phyloP scores from a whole-genome alignment of 2,888 invertebrate genomes.

The Mesoligia furuncula region DNA sequence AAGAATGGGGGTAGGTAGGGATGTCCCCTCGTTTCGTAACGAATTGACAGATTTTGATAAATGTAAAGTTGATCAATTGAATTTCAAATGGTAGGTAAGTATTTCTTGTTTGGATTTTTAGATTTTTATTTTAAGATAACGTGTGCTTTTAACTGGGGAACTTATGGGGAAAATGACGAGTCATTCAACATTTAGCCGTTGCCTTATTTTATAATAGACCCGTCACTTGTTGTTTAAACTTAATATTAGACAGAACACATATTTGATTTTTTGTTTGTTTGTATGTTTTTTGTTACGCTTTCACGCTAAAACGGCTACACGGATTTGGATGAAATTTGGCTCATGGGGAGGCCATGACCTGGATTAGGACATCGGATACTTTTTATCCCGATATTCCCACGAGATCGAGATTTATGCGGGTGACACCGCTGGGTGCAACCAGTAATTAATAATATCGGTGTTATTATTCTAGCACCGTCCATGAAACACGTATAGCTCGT shows the following conservation, averaged over 20 bases:
- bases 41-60: conserved; percentile 40
- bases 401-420: background rate
- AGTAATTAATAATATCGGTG: background rate
- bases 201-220: background rate
- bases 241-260: background rate
- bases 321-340: background rate
- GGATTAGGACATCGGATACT: background rate
- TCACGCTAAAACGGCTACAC: background rate
- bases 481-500: conserved; percentile 1
- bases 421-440: background rate
- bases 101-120: background rate
- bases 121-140: too few species aligned
- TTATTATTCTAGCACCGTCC: background rate
- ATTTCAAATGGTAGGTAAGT: background rate
- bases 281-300: background rate
- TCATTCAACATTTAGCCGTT: background rate
- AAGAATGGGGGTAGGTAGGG: conserved; percentile 24
- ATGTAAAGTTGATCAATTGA: background rate
- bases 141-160: background rate
- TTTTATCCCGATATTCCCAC: background rate
- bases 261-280: background rate
- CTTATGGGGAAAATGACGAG: background rate
- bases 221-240: background rate
- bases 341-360: too few species aligned
- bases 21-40: conserved; percentile 38